phyloP scores from a whole-genome alignment of 2,113 vertebrate genomes.

The Mesoclemmys tuberculata region DNA sequence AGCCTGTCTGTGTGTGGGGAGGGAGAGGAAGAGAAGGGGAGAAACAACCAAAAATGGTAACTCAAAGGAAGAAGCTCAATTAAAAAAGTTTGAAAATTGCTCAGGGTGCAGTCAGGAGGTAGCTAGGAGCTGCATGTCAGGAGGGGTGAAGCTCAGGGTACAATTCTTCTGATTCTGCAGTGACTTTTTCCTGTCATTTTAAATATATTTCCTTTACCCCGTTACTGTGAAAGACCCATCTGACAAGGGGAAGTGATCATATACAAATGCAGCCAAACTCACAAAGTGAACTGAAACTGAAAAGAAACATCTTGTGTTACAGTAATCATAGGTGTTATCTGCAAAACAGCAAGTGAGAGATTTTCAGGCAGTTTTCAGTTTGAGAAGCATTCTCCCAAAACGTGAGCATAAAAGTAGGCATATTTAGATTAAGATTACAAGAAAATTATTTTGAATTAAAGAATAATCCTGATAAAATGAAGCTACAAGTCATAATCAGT shows the following conservation, averaged over 20 bases:
- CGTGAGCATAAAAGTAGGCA: neutral
- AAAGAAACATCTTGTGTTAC: neutral
- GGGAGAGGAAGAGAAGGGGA: too few species aligned
- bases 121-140: too few species aligned
- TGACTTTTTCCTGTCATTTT: neutral
- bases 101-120: too few species aligned
- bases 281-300: neutral
- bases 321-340: neutral
- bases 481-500: neutral
- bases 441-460: too few species aligned
- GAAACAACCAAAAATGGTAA: too few species aligned
- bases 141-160: too few species aligned
- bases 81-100: too few species aligned
- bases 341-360: neutral
- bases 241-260: neutral
- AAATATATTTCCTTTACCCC: neutral
- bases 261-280: neutral
- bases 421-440: accelerated
- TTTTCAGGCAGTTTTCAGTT: neutral
- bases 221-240: neutral
- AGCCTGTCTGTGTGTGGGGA: too few species aligned
- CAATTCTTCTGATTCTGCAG: neutral
- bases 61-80: too few species aligned
- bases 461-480: neutral
- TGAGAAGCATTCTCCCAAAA: neutral